Conservation (phyloP, 2,113 vertebrate species). For the Macrotis lagotis region DNA sequence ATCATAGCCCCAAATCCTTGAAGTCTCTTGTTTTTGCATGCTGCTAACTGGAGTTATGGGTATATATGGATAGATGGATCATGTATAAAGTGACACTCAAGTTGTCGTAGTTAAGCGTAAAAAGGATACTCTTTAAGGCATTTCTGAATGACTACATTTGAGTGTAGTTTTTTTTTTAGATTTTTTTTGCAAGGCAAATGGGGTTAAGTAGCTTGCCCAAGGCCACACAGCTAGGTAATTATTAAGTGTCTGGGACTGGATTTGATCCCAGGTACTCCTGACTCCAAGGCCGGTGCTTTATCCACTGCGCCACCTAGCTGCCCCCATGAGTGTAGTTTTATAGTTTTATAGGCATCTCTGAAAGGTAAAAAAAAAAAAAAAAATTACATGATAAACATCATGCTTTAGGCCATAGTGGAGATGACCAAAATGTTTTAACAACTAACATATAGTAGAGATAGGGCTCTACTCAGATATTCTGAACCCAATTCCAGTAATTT, state of each 20-base stretch:
- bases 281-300: no score
- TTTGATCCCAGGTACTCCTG: no score
- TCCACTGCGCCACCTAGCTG: no score
- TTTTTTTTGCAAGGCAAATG: no score
- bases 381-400: background rate
- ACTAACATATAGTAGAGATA: no score
- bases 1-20: background rate
- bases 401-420: background rate
- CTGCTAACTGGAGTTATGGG: background rate
- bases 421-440: no score
- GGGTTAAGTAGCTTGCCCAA: no score
- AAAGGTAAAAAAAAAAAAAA: background rate
- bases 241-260: no score
- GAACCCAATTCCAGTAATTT: rapidly evolving
- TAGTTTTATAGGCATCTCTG: background rate
- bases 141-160: background rate
- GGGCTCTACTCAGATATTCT: background rate
- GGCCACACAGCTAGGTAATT: no score
- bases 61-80: background rate
- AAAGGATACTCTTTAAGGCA: background rate
- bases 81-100: background rate
- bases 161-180: no score
- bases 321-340: no score
- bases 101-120: background rate
- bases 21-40: background rate